These are phyloP conservation scores for Stenolophus ochropezus DNA, from an alignment of 2,888 invertebrate genomes.

Conservation along the genomic window DNA sequence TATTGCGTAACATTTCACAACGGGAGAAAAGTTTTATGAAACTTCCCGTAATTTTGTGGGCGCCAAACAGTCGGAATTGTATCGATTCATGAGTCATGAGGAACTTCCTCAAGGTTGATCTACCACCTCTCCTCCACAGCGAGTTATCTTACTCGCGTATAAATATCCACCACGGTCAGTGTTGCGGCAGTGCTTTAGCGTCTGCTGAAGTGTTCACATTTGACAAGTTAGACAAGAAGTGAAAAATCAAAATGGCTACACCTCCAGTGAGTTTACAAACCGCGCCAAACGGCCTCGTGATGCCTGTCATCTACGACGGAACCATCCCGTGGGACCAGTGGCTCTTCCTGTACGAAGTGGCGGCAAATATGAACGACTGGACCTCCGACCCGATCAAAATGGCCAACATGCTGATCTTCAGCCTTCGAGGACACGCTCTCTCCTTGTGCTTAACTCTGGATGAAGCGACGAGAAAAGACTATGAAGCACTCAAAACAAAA, in stretches of 20 bases:
- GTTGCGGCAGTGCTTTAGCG: neutral
- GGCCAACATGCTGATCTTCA: slow-evolving; percentile 55
- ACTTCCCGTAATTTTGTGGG: neutral
- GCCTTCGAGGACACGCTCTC: slow-evolving; percentile 52
- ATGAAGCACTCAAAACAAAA: slow-evolving; percentile 46
- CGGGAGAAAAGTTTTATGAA: neutral
- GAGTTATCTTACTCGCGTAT: neutral
- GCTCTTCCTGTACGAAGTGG: slow-evolving; percentile 54
- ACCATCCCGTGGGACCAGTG: slow-evolving; percentile 54
- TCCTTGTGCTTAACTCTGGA: slow-evolving; percentile 49
- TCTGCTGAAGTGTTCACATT: neutral
- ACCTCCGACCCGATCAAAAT: slow-evolving; percentile 37
- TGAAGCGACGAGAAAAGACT: slow-evolving; percentile 50
- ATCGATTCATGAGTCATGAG: slow-evolving; percentile 20
- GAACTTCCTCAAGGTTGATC: neutral
- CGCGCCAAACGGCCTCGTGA: slow-evolving; percentile 43
- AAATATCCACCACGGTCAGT: neutral
- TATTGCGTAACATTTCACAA: slow-evolving; percentile 13
- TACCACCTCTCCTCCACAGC: neutral
- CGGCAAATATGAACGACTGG: slow-evolving; percentile 52
- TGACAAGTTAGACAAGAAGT: no score
- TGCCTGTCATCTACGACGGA: slow-evolving; percentile 54
- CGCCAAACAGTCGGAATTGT: slow-evolving; percentile 6
- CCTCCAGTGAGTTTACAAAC: neutral
- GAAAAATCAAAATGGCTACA: slow-evolving; percentile 1